Conservation (phyloP, 1,140 invertebrate genomes). For the Sminthurinus signatus region DNA sequence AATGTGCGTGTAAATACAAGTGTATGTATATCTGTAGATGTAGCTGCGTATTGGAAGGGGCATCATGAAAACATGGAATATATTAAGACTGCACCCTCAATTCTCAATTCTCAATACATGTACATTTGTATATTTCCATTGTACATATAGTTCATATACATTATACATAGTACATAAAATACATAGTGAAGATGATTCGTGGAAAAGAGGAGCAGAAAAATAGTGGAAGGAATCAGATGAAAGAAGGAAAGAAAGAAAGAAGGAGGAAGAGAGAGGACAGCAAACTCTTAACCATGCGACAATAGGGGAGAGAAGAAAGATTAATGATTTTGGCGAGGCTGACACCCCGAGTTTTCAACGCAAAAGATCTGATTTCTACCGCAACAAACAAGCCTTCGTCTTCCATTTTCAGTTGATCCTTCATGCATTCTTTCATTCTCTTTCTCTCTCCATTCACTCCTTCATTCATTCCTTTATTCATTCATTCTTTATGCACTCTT, state of each 20-base stretch:
- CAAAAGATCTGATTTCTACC: constrained; percentile 39
- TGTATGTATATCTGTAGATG: too few species aligned
- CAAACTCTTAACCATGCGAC: constrained; percentile 24
- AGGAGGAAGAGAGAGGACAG: too few species aligned
- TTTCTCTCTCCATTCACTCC: neutral
- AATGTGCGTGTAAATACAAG: too few species aligned
- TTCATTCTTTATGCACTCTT: neutral
- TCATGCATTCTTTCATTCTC: constrained; percentile 18
- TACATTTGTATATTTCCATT: too few species aligned
- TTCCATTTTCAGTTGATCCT: constrained; percentile 21
- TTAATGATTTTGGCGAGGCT: constrained; percentile 41
- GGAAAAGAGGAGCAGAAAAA: constrained; percentile 21
- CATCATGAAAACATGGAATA: too few species aligned
- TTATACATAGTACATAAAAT: too few species aligned
- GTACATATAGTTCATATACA: too few species aligned
- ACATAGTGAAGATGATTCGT: constrained; percentile 18
- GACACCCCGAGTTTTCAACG: constrained; percentile 37
- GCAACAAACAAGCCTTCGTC: constrained; percentile 35
- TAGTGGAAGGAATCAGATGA: constrained; percentile 18
- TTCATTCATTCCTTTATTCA: neutral
- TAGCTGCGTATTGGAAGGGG: too few species aligned
- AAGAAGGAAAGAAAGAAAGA: too few species aligned
- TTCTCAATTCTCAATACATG: too few species aligned
- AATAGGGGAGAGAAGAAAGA: constrained; percentile 41
- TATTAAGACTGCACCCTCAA: too few species aligned